Evolutionary conservation across 1,140 invertebrate genomes (phyloP).

Genomic region (Neodiprion lecontei): DNA sequence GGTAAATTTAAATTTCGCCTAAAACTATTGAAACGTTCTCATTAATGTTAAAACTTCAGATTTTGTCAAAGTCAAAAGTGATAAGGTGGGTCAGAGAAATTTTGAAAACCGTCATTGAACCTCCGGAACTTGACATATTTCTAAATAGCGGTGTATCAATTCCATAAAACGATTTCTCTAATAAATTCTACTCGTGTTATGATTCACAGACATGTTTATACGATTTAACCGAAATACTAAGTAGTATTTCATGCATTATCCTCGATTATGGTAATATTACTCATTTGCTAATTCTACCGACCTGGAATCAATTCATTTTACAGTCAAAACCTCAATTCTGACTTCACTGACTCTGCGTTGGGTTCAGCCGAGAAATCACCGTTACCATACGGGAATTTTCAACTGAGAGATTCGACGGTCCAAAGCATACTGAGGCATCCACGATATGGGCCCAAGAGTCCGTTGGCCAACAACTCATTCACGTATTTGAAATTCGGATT

Average conservation of each 20-base stretch:
- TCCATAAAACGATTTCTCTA: no score
- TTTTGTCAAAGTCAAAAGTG: not conserved
- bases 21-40: not conserved
- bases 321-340: conserved; percentile 94
- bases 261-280: conserved; percentile 23
- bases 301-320: conserved; percentile 31
- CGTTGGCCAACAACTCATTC: conserved; percentile 87
- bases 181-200: not conserved
- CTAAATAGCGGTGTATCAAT: no score
- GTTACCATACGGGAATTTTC: conserved; percentile 91
- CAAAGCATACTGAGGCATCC: conserved; percentile 93
- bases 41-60: no score
- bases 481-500: conserved; percentile 93
- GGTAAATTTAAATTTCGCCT: conserved; percentile 60
- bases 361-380: conserved; percentile 90
- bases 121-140: not conserved
- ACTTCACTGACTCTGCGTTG: conserved; percentile 92
- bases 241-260: conserved; percentile 33
- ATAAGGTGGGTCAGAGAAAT: not conserved
- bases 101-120: not conserved
- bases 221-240: conserved; percentile 8
- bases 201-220: conserved; percentile 9
- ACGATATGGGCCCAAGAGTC: conserved; percentile 82
- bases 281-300: conserved; percentile 27
- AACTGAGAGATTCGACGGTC: conserved; percentile 89